Evolutionary conservation across 1,140 invertebrate genomes (phyloP).

Genomic region (Heterodera schachtii): DNA sequence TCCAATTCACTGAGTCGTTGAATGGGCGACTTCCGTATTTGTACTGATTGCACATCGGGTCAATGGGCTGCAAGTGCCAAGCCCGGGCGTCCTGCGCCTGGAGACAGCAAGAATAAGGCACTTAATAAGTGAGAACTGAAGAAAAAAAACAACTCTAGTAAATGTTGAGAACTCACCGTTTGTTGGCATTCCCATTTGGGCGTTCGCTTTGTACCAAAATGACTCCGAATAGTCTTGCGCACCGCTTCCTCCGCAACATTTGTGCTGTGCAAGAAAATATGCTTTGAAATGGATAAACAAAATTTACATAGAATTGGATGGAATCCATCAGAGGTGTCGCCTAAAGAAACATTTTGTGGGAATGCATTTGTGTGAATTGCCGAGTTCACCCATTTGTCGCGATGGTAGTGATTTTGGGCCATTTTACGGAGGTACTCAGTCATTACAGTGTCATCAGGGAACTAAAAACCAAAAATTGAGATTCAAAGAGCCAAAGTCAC

Average conservation of each 20-base stretch:
- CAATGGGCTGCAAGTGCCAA: slow-evolving; percentile 56
- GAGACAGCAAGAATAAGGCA: slow-evolving; percentile 59
- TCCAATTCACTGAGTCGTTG: slow-evolving; percentile 53
- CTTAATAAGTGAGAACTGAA: slow-evolving; percentile 8
- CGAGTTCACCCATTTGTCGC: slow-evolving; percentile 59
- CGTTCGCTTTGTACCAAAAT: slow-evolving; percentile 65
- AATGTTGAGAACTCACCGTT: slow-evolving; percentile 33
- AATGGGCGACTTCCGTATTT: slow-evolving; percentile 55
- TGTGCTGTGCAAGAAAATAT: slow-evolving; percentile 49
- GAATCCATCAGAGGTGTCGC: slow-evolving; percentile 55
- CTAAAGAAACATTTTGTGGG: not conserved
- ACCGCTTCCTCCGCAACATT: slow-evolving; percentile 61
- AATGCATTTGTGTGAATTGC: not conserved
- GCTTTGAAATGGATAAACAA: not conserved
- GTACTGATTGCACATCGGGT: slow-evolving; percentile 63
- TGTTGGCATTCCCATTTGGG: slow-evolving; percentile 56
- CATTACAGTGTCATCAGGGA: slow-evolving; percentile 50
- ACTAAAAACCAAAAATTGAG: slow-evolving; percentile 49
- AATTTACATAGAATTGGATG: slow-evolving; percentile 58
- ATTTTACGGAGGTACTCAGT: slow-evolving; percentile 57
- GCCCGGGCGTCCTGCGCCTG: slow-evolving; percentile 60
- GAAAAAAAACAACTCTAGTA: not conserved
- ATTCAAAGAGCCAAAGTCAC: slow-evolving; percentile 34
- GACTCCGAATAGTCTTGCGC: slow-evolving; percentile 58
- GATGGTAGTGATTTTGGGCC: slow-evolving; percentile 56